Percentiles rank a stretch among this genome's conserved stretches.
phyloP scores from a whole-genome alignment of 2,113 vertebrate species.

The Silurus asotus region DNA sequence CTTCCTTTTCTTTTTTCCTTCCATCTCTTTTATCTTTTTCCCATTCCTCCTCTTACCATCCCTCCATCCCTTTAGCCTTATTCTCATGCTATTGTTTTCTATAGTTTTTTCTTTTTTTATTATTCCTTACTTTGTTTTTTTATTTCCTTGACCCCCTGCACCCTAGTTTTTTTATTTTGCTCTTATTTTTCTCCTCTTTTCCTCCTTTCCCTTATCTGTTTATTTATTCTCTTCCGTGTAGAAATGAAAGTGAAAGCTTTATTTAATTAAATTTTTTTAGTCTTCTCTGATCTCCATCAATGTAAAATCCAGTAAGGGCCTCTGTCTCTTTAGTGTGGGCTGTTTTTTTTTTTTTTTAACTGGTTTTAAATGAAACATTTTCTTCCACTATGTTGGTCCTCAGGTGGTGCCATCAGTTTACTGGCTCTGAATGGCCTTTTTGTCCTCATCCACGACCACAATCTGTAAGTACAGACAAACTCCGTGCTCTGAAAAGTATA shows the following conservation, averaged over 20 bases:
- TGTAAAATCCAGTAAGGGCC: neutral
- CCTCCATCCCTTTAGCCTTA: neutral
- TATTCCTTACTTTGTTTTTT: neutral
- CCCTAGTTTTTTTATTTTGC: neutral
- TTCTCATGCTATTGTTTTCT: neutral
- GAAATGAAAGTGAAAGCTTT: neutral
- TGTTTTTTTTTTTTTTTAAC: too few species aligned
- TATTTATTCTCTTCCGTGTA: neutral
- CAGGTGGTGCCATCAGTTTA: constrained; percentile 93
- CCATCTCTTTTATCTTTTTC: neutral
- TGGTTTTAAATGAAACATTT: neutral
- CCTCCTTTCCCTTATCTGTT: neutral
- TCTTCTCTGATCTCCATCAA: neutral
- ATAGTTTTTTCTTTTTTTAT: neutral
- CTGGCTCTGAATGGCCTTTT: constrained; percentile 94
- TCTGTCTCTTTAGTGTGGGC: too few species aligned
- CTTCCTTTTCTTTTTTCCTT: neutral
- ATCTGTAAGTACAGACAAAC: constrained; percentile 83
- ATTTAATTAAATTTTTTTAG: neutral
- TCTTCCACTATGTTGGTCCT: constrained; percentile 36
- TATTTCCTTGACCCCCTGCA: too few species aligned
- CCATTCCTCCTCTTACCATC: neutral
- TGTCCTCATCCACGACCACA: constrained; percentile 91
- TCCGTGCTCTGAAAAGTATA: neutral
- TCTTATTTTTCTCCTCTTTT: neutral